Percentiles rank a stretch among this genome's conserved stretches.
phyloP scores from a whole-genome alignment of 2,797 vertebrate species.

The Hydrophis major region DNA sequence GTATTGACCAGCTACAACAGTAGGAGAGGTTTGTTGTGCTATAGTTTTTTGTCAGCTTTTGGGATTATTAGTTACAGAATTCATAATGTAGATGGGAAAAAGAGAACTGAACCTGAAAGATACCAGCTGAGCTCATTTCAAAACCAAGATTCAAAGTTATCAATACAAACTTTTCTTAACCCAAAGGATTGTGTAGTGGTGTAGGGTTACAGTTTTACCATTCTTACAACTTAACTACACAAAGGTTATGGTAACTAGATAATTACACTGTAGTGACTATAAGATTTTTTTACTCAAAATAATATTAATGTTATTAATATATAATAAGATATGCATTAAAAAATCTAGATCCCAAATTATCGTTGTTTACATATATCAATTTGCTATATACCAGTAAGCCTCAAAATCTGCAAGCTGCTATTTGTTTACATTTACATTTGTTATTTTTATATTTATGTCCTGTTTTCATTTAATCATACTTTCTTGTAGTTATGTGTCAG shows the following conservation, averaged over 20 bases:
- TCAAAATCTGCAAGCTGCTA: neutral
- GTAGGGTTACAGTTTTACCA: neutral
- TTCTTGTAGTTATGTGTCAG: neutral
- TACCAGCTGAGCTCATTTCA: neutral
- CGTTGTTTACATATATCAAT: neutral
- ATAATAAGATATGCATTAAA: neutral
- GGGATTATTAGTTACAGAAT: neutral
- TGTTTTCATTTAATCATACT: neutral
- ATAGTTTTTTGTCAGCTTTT: neutral
- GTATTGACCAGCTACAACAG: neutral
- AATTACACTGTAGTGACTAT: neutral
- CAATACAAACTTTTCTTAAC: neutral
- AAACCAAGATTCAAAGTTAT: neutral
- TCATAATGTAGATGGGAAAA: neutral
- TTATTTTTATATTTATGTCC: neutral
- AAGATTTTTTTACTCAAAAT: neutral
- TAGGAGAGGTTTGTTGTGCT: neutral
- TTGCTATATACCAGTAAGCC: neutral
- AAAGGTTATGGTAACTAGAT: neutral
- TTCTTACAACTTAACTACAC: neutral
- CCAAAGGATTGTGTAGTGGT: neutral
- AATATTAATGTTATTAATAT: neutral
- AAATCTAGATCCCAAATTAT: neutral
- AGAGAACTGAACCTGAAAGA: neutral
- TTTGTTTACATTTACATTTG: neutral